Evolutionary conservation across 1,140 invertebrate species (phyloP).

Genomic region (Euura saliciscinereae): DNA sequence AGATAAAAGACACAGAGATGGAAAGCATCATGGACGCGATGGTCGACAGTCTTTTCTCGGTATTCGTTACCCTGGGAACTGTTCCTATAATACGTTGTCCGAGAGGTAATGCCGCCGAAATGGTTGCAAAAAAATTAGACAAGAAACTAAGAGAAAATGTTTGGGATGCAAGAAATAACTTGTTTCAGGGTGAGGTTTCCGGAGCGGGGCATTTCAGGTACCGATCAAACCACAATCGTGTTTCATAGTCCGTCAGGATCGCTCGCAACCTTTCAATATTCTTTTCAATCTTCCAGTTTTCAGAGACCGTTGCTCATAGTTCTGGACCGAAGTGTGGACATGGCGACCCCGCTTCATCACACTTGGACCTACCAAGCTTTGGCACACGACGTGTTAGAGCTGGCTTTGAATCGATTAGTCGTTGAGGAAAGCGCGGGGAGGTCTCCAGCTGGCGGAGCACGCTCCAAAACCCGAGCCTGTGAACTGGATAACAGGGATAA

Average conservation of each 20-base stretch:
- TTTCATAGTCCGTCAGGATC: not conserved
- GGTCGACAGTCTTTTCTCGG: constrained; percentile 95
- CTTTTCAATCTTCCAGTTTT: constrained; percentile 72
- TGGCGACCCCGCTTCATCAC: constrained; percentile 97
- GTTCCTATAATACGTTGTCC: constrained; percentile 96
- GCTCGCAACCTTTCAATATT: not conserved
- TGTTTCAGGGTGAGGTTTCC: constrained; percentile 87
- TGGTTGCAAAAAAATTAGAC: constrained; percentile 96
- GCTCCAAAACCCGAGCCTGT: constrained; percentile 84
- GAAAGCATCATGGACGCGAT: constrained; percentile 92
- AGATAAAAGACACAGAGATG: constrained; percentile 96
- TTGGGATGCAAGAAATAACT: constrained; percentile 93
- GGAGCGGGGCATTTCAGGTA: constrained; percentile 72
- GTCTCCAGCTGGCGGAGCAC: constrained; percentile 64
- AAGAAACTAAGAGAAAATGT: constrained; percentile 97
- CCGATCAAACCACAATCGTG: constrained; percentile 5
- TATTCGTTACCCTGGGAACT: constrained; percentile 94
- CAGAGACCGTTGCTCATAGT: constrained; percentile 92
- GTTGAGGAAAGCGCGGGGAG: constrained; percentile 73
- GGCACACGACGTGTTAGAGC: constrained; percentile 92
- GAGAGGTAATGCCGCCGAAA: constrained; percentile 96
- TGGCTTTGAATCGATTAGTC: constrained; percentile 86
- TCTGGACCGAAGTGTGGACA: constrained; percentile 93
- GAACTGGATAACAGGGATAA: constrained; percentile 89
- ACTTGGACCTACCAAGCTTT: constrained; percentile 99